phyloP scores from a whole-genome alignment of 2,888 invertebrate species.

The Zaprionus lineosus region DNA sequence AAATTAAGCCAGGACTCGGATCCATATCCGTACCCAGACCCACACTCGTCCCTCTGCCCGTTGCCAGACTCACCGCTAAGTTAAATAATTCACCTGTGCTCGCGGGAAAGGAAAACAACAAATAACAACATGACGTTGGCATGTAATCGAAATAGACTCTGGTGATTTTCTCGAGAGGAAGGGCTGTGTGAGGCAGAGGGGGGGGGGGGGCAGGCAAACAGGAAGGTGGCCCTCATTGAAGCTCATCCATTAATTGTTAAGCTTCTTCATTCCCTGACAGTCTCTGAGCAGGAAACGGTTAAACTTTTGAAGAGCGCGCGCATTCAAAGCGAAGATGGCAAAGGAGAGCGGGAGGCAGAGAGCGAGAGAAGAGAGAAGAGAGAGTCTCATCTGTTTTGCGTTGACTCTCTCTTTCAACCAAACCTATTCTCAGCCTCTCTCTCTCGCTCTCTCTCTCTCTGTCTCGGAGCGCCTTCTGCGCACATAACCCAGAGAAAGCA shows the following conservation, averaged over 20 bases:
- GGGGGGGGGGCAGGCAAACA: too few relatives aligned
- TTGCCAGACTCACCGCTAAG: slow-evolving; percentile 26
- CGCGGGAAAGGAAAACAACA: slow-evolving; percentile 24
- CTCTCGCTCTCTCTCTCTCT: background rate
- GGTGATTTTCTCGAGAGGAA: slow-evolving; percentile 23
- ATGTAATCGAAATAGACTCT: slow-evolving; percentile 41
- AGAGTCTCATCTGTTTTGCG: slow-evolving; percentile 5
- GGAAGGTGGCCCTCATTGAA: slow-evolving; percentile 48
- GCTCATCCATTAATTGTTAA: slow-evolving; percentile 54
- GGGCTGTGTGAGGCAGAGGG: background rate
- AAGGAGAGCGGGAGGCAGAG: slow-evolving; percentile 7
- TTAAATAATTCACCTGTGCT: slow-evolving; percentile 32
- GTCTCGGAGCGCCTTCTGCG: slow-evolving; percentile 48
- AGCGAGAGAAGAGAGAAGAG: slow-evolving; percentile 8
- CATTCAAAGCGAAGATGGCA: background rate
- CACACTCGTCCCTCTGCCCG: too few relatives aligned
- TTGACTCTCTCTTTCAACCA: background rate
- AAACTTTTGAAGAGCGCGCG: slow-evolving; percentile 60
- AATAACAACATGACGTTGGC: slow-evolving; percentile 37
- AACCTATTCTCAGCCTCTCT: slow-evolving; percentile 5
- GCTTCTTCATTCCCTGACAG: slow-evolving; percentile 37
- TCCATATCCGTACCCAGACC: background rate
- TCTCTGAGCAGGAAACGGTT: slow-evolving; percentile 65
- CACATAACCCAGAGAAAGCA: slow-evolving; percentile 78
- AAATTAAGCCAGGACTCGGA: slow-evolving; percentile 58